Evolutionary conservation across 2,113 vertebrate genomes (phyloP), one percentile per base, ranked within the genome.

Genomic region (Paramormyrops kingsleyae): DNA sequence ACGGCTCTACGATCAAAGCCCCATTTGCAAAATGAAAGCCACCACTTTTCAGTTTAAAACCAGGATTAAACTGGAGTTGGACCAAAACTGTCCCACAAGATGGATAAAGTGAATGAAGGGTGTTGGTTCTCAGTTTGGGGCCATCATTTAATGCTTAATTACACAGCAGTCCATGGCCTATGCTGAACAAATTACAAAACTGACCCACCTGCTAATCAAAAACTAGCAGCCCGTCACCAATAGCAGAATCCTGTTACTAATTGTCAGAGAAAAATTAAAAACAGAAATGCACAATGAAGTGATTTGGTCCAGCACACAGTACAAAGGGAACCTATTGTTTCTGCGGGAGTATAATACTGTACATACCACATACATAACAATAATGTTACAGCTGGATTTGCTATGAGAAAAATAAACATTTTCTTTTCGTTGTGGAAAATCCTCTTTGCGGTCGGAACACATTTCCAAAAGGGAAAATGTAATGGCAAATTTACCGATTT

Each of bases 141-240:
- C 91, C 91, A 89, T 91, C 93, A 94, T 94, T 95, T 94, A 95
- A 96, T 93, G 92, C 93, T 91, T 96, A 96, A 96, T 96, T 95
- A 95, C 90, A 94, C 95, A 95, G 92, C 90, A 93, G 92, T 93
- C 92, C 49, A 56, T 92, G 94, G 94, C 94, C 93, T 93, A 91
- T 94, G 17, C 27, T 93, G 94, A 94, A 92, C 94, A 94, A 94
- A 94, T 95, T 92, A 91, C 93, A 94, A 94, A 93, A 94, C 92
- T 92, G 95, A 94, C 91, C 94, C 94, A 95, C 93, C 94, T 93
- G 95, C 92, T 94, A 94, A 95, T 95, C 93, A 93, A 91, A 95
- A 94, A 92, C 91, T 91, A 91, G 88, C 93, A 91, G 92, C 90
- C 92, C 89, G 89, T 92, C 93, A 93, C 90, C 93, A 92, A 89